A percentile compares a stretch with the other conserved stretches of the same genome.
Conservation (phyloP, 2,113 vertebrate genomes). For the Upupa epops region DNA sequence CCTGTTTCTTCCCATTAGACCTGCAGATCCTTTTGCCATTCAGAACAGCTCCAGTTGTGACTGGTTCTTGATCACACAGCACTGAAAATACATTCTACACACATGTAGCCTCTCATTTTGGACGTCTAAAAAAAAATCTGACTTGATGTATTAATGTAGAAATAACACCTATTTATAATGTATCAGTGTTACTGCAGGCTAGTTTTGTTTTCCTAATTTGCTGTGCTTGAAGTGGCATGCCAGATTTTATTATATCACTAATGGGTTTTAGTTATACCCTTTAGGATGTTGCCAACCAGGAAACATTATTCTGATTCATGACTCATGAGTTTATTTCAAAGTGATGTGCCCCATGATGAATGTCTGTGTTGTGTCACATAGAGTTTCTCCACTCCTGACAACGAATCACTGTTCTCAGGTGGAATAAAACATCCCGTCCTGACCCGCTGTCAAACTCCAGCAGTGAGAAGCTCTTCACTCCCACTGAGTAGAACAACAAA, state of each 20-base stretch:
- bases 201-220: conserved; percentile 60
- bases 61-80: neutral
- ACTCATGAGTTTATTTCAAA: conserved; percentile 29
- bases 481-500: neutral
- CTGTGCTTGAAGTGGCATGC: conserved; percentile 43
- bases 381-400: neutral
- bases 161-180: conserved; percentile 48
- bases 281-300: conserved; percentile 26
- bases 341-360: neutral
- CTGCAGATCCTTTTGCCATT: neutral
- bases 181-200: conserved; percentile 58
- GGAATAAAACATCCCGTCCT: neutral
- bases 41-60: neutral
- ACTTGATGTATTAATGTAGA: conserved; percentile 30
- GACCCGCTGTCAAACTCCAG: neutral
- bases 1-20: neutral
- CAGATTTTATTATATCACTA: conserved; percentile 40
- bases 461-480: neutral
- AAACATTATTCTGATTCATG: conserved; percentile 34
- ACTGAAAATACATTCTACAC: neutral
- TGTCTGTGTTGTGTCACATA: neutral
- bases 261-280: conserved; percentile 35
- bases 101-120: conserved; percentile 24
- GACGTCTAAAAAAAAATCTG: neutral
- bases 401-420: neutral